Conservation (phyloP, 2,113 vertebrate species). For the Ammospiza nelsoni region DNA sequence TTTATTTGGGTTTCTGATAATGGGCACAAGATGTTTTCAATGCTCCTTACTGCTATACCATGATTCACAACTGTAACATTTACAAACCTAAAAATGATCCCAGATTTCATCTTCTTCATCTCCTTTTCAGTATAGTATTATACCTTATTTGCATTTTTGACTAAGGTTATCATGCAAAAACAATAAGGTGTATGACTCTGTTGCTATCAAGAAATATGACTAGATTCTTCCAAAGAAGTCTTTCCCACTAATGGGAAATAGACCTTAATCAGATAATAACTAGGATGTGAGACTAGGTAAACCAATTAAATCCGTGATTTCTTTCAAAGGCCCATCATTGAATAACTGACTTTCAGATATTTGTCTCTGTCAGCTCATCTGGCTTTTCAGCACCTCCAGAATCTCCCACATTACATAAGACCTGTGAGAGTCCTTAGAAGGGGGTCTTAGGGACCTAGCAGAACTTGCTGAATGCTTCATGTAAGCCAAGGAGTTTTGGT, state of each 20-base stretch:
- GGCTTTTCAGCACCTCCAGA: not conserved
- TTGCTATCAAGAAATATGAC: not conserved
- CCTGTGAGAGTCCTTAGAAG: not conserved
- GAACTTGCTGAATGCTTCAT: not conserved
- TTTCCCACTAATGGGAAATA: not conserved
- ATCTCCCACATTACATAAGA: too few species aligned
- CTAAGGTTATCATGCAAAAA: not conserved
- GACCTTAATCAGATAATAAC: not conserved
- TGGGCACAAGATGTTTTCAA: not conserved
- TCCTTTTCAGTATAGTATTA: not conserved
- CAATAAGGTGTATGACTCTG: not conserved
- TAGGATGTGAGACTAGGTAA: not conserved
- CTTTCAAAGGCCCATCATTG: not conserved
- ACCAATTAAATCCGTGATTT: not conserved
- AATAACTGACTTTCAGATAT: not conserved
- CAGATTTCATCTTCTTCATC: not conserved
- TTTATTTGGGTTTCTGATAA: not conserved
- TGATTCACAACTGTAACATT: not conserved
- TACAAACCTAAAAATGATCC: rapidly evolving
- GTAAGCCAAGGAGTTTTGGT: not conserved
- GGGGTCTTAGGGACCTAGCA: not conserved
- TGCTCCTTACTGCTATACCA: not conserved
- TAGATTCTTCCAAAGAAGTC: not conserved
- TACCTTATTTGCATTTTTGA: not conserved
- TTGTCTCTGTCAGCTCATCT: not conserved